phyloP scores from a whole-genome alignment of 2,888 invertebrate genomes.

The Calliopum simillimum region DNA sequence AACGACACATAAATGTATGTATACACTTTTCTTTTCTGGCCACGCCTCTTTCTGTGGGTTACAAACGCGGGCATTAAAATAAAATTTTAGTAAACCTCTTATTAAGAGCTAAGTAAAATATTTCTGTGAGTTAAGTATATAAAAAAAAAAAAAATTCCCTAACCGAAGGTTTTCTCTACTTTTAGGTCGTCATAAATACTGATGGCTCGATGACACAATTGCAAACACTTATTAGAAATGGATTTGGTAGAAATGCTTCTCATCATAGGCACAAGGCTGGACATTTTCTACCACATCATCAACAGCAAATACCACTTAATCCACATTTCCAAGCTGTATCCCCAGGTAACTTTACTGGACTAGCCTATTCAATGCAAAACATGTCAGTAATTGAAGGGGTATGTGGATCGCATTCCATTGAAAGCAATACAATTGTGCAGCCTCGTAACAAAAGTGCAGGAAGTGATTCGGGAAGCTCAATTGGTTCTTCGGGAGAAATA shows the following conservation, averaged over 20 bases:
- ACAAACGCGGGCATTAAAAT: no score
- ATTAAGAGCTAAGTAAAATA: no score
- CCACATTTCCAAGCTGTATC: conserved; percentile 57
- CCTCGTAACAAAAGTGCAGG: conserved; percentile 61
- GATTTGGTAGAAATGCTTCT: conserved; percentile 60
- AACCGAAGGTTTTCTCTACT: conserved; percentile 35
- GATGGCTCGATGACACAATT: conserved; percentile 61
- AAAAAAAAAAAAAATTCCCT: no score
- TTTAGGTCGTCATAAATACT: conserved; percentile 56
- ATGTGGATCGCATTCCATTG: conserved; percentile 45
- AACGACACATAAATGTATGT: no score
- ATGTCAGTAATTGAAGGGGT: conserved; percentile 56
- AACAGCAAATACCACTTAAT: conserved; percentile 54
- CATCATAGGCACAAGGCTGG: conserved; percentile 63
- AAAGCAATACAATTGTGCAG: conserved; percentile 43
- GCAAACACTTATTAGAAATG: conserved; percentile 64
- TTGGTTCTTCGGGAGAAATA: conserved; percentile 65
- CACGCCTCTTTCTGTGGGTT: no score
- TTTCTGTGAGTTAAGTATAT: no score
- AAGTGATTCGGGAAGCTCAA: conserved; percentile 67
- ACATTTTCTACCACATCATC: conserved; percentile 60
- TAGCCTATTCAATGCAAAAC: conserved; percentile 60
- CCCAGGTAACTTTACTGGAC: conserved; percentile 53
- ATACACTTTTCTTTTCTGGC: no score
- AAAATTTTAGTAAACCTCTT: no score